phyloP scores from a whole-genome alignment of 53 echinoderm and acorn worm genomes.

The Stichopus horrens region DNA sequence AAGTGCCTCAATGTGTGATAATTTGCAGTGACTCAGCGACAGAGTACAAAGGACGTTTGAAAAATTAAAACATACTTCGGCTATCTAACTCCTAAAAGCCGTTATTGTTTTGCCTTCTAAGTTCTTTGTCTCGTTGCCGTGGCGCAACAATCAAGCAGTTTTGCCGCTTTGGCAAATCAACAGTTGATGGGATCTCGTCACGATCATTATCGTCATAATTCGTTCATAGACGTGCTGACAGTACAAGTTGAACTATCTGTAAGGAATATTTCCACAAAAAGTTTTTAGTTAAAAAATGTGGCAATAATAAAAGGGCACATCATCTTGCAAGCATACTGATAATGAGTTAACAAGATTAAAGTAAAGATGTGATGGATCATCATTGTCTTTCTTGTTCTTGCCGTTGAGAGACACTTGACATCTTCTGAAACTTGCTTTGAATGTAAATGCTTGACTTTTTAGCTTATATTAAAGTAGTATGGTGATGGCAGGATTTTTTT shows the following conservation, averaged over 20 bases:
- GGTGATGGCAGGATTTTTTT: no score
- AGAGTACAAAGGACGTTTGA: not conserved
- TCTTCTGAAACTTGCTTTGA: no score
- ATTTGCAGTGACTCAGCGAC: not conserved
- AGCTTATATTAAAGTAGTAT: no score
- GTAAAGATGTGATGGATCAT: not conserved
- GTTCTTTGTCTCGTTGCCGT: not conserved
- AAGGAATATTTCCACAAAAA: not conserved
- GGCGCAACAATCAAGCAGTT: not conserved
- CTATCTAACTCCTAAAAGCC: not conserved
- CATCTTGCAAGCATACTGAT: not conserved
- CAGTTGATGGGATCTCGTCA: not conserved
- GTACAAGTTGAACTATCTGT: not conserved
- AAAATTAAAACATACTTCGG: not conserved
- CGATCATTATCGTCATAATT: not conserved
- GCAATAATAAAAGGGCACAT: not conserved
- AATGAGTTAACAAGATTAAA: not conserved
- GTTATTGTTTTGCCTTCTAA: not conserved
- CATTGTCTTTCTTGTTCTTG: not conserved
- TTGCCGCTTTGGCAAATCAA: not conserved
- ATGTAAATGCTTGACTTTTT: no score
- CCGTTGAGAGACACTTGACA: no score
- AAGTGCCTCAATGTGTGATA: constrained; percentile 15
- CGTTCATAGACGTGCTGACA: constrained; percentile 2
- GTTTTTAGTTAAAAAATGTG: no score